These are phyloP conservation scores for Spilosoma lubricipeda DNA, from an alignment of 2,888 invertebrate genomes.

Conservation along the genomic window DNA sequence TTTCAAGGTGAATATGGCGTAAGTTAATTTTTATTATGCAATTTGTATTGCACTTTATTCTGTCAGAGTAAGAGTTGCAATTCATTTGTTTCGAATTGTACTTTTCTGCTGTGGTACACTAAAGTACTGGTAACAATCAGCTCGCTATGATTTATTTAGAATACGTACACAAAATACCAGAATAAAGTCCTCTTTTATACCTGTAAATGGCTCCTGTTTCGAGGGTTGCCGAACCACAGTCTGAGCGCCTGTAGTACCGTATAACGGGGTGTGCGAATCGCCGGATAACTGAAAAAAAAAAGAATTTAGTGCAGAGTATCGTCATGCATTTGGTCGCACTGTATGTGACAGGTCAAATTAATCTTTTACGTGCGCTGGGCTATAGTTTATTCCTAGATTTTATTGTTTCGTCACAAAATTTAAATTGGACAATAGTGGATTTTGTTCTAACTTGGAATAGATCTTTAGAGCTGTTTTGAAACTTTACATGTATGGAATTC, in stretches of 20 bases:
- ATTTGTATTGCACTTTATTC: no score
- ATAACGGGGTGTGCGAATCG: slow-evolving; percentile 85
- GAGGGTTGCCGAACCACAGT: slow-evolving; percentile 89
- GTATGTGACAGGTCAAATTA: slow-evolving; percentile 20
- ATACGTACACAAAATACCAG: not conserved
- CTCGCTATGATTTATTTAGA: not conserved
- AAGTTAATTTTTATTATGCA: no score
- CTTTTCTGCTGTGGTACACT: no score
- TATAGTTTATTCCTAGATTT: not conserved
- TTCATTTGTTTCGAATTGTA: no score
- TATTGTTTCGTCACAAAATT: not conserved
- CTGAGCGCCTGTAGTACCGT: slow-evolving; percentile 87
- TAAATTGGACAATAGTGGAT: not conserved
- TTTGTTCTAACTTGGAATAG: not conserved
- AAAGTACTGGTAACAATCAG: not conserved
- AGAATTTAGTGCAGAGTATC: slow-evolving; percentile 13
- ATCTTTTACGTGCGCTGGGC: slow-evolving; percentile 3
- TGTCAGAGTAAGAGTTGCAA: no score
- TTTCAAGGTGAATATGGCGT: no score
- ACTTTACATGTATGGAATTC: no score
- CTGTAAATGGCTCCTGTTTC: slow-evolving; percentile 87
- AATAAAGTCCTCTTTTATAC: slow-evolving; percentile 53
- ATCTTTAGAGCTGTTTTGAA: not conserved
- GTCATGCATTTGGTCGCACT: slow-evolving; percentile 15
- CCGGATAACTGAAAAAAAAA: slow-evolving; percentile 82